Base-by-base conservation (phyloP, 2,797 vertebrate species). In the Acanthurus tractus region DNA sequence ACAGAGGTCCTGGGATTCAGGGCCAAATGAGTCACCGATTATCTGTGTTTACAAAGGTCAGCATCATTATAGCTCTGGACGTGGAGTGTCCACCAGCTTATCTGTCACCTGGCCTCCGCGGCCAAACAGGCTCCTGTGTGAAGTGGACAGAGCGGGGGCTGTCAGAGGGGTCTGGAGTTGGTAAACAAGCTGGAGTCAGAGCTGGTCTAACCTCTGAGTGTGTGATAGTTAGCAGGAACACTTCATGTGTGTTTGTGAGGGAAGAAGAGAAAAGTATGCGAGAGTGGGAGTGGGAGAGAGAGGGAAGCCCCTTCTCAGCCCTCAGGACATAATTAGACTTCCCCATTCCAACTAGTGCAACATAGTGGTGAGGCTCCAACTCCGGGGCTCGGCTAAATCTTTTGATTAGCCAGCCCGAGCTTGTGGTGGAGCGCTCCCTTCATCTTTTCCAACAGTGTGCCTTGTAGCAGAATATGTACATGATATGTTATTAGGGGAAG, bases 31-130 rank as follows among this genome's bases (percentile, higher is more conserved):
- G 88, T 86, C 86, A 86, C 83, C 52, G 85, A 92, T 92, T 91
- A 93, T 91, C 84, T 77, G 72, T 93, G 92, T 94, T 94, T 92
- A 90, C 91, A 88, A 87, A 88, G 87, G 89, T 89, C 85, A 76
- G 80, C 17, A 17, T 70, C 25, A 56, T 77, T 66, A 53, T 22
- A 59, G 46, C 54, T 29, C 74, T 48, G 68, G 76, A 85, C 6
- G 14, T 75, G 71, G 63, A 87, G 76, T 25, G 81, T 84, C 77
- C 78, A 53, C 18, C 58, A 3, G 63, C 81, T 94, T 95, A 95
- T 95, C 93, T 88, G 75, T 86, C 83, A 73, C 72, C 72, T 67
- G 63, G 82, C 74, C 83, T 88, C 57, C 14, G 68, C 56, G 82
- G 13, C 77, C 68, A 77, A 82, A 76, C 59, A 5, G 78, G 79